Conservation (phyloP, 2,113 vertebrate genomes). For the Pomatostomus ruficeps region DNA sequence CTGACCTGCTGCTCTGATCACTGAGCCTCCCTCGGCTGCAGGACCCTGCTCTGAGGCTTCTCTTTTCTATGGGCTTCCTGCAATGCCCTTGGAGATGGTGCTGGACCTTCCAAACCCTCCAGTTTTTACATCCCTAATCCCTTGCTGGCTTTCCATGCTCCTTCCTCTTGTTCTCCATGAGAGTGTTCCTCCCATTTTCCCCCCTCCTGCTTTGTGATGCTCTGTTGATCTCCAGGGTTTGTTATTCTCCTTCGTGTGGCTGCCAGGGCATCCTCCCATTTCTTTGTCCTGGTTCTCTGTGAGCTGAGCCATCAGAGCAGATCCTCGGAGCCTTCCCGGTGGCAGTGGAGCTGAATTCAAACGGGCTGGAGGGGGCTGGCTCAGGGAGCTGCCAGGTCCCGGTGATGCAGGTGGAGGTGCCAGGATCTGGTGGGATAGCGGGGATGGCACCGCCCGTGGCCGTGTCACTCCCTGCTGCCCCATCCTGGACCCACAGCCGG, state of each 20-base stretch:
- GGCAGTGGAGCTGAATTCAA: neutral
- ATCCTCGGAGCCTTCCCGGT: neutral
- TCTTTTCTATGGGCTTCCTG: neutral
- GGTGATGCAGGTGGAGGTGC: neutral
- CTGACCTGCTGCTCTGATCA: neutral
- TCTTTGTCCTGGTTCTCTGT: neutral
- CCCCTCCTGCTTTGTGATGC: neutral
- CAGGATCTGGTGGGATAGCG: neutral
- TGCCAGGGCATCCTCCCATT: neutral
- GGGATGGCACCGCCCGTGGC: neutral
- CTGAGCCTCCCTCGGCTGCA: rapidly evolving
- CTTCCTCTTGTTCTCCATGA: neutral
- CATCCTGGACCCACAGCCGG: neutral
- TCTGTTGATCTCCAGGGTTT: neutral
- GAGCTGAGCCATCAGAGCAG: neutral
- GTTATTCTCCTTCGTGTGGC: neutral
- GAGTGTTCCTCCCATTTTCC: neutral
- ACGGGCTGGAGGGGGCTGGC: neutral
- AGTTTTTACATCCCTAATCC: neutral
- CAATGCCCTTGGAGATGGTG: neutral
- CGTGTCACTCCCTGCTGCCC: neutral
- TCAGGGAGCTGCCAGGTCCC: rapidly evolving
- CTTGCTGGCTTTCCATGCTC: neutral
- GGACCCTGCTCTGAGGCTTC: neutral
- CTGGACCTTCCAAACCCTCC: neutral